Base-by-base conservation (phyloP, 2,113 vertebrate genomes). In the Labeo catla region DNA sequence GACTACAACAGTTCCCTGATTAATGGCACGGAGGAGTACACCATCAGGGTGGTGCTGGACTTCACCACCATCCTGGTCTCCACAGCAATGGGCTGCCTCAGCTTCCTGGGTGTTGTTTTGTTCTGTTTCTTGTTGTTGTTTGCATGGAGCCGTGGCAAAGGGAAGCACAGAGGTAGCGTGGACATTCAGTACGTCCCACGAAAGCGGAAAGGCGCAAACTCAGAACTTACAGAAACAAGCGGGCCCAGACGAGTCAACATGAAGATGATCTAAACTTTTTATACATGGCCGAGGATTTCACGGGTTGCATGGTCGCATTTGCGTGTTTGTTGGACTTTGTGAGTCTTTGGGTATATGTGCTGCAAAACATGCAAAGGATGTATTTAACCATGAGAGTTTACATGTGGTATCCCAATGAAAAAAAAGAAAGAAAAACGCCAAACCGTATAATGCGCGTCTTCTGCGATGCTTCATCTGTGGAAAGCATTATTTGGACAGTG, bases 21-120 rank as follows among this genome's bases (percentile, higher is more conserved):
- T 92, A 99, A 99, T 86, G 97, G 96, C 93, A 98, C 97, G 36
- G 89, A 94, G 76, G 95, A 97, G 11, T 95, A 97, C 95, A 98
- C 96, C 89, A 97, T 98, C 95, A 97, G 97, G 93, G 96, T 97
- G 92, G 97, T 97, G 76, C 96, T 99, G 88, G 98, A 99, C 93
- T 95, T 99, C 92, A 99, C 98, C 94, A 99, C 98, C 89, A 97
- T 99, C 93, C 97, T 99, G 91, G 98, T 99, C 23, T 98, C 98
- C 81, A 99, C 98, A 87, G 98, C 98, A 54, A 99, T 99, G 97
- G 98, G 98, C 91, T 99, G 98, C 95, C 97, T 99, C 93, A 98
- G 98, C 88, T 99, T 99, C 92, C 93, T 99, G 87, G 98, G 98
- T 0, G 98, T 99, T 19, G 98, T 99, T 49, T 93, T 99, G 66